Evolutionary conservation across 1,140 invertebrate species (phyloP), one percentile per base, ranked within the genome.

Genomic region (Eupristina koningsbergeri): DNA sequence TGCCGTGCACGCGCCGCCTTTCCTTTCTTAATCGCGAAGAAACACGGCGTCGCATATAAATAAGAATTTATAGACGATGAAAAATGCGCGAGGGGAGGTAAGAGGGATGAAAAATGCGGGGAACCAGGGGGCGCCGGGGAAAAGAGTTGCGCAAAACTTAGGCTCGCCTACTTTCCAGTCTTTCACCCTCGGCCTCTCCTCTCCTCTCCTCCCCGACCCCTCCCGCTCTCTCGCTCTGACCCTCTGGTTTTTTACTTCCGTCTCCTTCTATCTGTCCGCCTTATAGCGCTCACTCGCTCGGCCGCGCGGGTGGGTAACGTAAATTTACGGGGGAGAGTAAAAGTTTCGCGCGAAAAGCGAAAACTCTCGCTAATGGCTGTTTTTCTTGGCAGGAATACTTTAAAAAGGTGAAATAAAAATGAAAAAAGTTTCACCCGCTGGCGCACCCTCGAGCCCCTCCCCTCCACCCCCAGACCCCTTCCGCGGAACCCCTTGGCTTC

Each of bases 281-380:
- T 84, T 84, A 84, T 83, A 83, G 77, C 63, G 41, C 41, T 45
- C 80, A 45, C 6, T 58, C 45, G 75, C 34, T 39, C 19, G 36
- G 31, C 17, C 26, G 47, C 50, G 36, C 47, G n/a, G 63, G 29
- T 41, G 81, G 84, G 69, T 31, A 78, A 81, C 82, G 86, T 87
- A 86, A 90, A 91, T 91, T 91, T 90, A 90, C 90, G 88, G 88
- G 88, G 53, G 22, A 36, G 88, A 87, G 88, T 87, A 89, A 91
- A 92, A 92, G 91, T 92, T 92, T 91, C 88, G 86, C 87, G 89
- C 90, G 90, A 91, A 91, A 91, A 91, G 88, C 90, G 89, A 92
- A 91, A 92, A 92, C 91, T 91, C 91, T 90, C 87, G 90, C 91
- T 92, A 92, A 91, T 91, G 91, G 91, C 90, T 91, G 91, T 91